Conservation (phyloP, 2,113 vertebrate genomes). For the Euleptes europaea region DNA sequence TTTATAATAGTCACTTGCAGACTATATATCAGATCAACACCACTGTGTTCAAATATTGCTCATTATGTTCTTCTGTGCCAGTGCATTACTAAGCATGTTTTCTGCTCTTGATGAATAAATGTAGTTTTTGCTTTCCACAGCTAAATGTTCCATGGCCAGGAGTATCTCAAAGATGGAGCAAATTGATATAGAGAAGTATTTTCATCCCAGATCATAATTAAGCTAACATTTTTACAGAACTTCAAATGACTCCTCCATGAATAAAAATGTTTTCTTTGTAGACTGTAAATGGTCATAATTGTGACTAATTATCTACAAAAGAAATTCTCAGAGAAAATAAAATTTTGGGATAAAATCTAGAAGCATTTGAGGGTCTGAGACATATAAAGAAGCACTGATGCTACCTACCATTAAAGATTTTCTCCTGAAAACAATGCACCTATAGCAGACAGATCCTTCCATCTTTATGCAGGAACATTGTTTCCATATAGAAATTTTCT, state of each 20-base stretch:
- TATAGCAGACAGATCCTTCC: neutral
- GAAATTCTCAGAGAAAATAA: neutral
- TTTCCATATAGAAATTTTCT: no score
- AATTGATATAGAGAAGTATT: neutral
- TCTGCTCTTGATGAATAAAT: neutral
- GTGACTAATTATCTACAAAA: conserved; percentile 10
- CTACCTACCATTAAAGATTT: neutral
- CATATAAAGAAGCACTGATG: neutral
- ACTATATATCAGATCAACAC: neutral
- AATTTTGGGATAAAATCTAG: neutral
- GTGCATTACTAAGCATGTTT: neutral
- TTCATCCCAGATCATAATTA: neutral
- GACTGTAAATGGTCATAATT: neutral
- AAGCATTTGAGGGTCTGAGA: neutral
- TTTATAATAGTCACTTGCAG: neutral
- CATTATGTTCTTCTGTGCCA: neutral
- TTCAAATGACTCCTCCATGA: conserved; percentile 1
- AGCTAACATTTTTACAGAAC: neutral
- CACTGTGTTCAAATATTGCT: neutral
- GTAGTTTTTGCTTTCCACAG: neutral
- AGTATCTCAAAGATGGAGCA: conserved; percentile 1
- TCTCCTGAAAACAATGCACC: neutral
- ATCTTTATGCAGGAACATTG: neutral
- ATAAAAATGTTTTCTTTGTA: neutral
- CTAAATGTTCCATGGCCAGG: neutral